Conservation (phyloP, 2,888 invertebrate species). For the Heliconius aoede region DNA sequence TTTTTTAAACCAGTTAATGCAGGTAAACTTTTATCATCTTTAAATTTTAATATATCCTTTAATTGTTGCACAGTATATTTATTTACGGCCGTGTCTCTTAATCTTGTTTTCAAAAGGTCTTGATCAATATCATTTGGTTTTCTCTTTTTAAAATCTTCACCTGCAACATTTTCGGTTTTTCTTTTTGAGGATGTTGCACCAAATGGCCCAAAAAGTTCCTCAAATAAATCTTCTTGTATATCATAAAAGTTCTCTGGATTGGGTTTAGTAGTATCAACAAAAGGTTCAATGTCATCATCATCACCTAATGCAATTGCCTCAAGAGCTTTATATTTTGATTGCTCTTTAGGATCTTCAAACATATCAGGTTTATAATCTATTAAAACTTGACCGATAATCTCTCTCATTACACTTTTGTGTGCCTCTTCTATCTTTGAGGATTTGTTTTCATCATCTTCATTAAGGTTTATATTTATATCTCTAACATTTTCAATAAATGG, state of each 20-base stretch:
- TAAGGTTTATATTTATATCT: conserved; percentile 68
- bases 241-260: conserved; percentile 57
- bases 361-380: conserved; percentile 85
- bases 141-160: conserved; percentile 55
- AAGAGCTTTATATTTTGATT: conserved; percentile 85
- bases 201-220: conserved; percentile 76
- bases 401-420: conserved; percentile 83
- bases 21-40: conserved; percentile 58
- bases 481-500: conserved; percentile 87
- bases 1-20: conserved; percentile 70
- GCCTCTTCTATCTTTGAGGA: conserved; percentile 70
- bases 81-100: conserved; percentile 58
- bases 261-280: conserved; percentile 81
- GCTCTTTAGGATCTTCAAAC: conserved; percentile 87
- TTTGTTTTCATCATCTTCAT: conserved; percentile 64
- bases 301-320: conserved; percentile 86
- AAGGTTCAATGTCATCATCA: conserved; percentile 78
- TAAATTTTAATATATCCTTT: conserved; percentile 64
- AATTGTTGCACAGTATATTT: conserved; percentile 68
- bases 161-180: conserved; percentile 47
- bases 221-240: conserved; percentile 70
- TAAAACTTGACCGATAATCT: conserved; percentile 82
- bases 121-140: conserved; percentile 64
- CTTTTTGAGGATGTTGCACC: conserved; percentile 61
- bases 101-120: conserved; percentile 57